phyloP scores from a whole-genome alignment of 2,888 invertebrate genomes.

The Leptinotarsa haldemani region DNA sequence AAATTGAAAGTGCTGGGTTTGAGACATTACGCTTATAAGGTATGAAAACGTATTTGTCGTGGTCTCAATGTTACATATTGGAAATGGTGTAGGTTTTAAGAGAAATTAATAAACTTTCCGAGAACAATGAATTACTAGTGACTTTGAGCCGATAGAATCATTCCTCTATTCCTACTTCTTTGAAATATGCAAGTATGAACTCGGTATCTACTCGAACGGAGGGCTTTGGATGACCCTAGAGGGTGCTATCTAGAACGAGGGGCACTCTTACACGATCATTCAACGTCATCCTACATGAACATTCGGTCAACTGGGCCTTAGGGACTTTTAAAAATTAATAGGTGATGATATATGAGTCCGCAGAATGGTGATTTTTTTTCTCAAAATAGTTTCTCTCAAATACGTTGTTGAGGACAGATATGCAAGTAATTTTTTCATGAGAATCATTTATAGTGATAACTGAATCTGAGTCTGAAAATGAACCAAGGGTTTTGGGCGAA shows the following conservation, averaged over 20 bases:
- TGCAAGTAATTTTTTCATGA: too few species aligned
- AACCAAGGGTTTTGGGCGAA: too few species aligned
- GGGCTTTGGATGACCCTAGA: slow-evolving; percentile 43
- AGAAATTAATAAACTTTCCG: too few species aligned
- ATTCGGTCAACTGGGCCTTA: slow-evolving; percentile 60
- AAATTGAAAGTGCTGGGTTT: too few species aligned
- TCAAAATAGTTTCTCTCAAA: not conserved
- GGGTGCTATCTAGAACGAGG: slow-evolving; percentile 45
- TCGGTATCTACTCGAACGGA: slow-evolving; percentile 37
- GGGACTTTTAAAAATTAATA: slow-evolving; percentile 50
- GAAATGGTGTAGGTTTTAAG: too few species aligned
- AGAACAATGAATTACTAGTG: too few species aligned
- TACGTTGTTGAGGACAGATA: not conserved
- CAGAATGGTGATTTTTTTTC: slow-evolving; percentile 12
- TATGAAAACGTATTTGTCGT: too few species aligned
- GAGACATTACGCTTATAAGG: too few species aligned
- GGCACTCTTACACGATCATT: slow-evolving; percentile 53
- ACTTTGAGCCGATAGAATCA: not conserved
- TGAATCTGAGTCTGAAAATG: too few species aligned
- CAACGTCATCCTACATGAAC: slow-evolving; percentile 57
- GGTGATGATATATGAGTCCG: slow-evolving; percentile 41
- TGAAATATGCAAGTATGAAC: slow-evolving; percentile 25
- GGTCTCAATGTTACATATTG: too few species aligned
- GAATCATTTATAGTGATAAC: too few species aligned
- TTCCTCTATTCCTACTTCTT: slow-evolving; percentile 38